phyloP scores from a whole-genome alignment of 2,888 invertebrate species.

The Cacoxenus indagator region DNA sequence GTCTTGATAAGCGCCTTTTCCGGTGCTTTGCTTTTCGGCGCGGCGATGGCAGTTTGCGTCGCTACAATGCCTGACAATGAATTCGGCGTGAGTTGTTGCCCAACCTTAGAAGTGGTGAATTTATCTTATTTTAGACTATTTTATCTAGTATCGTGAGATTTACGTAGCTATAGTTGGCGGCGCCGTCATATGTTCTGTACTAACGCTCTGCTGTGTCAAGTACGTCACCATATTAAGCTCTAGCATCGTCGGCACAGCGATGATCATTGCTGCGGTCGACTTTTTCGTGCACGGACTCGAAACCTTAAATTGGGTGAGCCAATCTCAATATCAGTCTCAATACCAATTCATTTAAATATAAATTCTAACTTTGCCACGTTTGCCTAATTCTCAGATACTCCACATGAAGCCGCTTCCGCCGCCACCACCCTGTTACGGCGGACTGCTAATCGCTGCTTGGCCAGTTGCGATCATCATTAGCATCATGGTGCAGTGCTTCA shows the following conservation, averaged over 20 bases:
- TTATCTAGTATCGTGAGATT: constrained; percentile 66
- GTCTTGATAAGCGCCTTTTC: constrained; percentile 70
- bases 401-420: constrained; percentile 69
- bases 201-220: constrained; percentile 70
- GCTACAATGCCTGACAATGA: constrained; percentile 71
- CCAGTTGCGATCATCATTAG: constrained; percentile 68
- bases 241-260: constrained; percentile 70
- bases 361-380: neutral
- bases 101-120: too few relatives aligned
- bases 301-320: constrained; percentile 67
- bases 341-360: neutral
- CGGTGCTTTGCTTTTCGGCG: constrained; percentile 68
- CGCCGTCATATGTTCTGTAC: constrained; percentile 69
- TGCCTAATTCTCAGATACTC: constrained; percentile 51
- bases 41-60: constrained; percentile 70
- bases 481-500: constrained; percentile 70
- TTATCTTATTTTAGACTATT: too few relatives aligned
- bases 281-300: constrained; percentile 70
- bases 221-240: constrained; percentile 69
- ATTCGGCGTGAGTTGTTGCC: constrained; percentile 65
- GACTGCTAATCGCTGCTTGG: constrained; percentile 69
- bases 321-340: too few relatives aligned
- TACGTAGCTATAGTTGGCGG: constrained; percentile 70
- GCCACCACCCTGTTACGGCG: constrained; percentile 71
- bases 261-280: constrained; percentile 69